Evolutionary conservation across 2,797 vertebrate species (phyloP).

Genomic region (Sebastiscus albofasciatus): DNA sequence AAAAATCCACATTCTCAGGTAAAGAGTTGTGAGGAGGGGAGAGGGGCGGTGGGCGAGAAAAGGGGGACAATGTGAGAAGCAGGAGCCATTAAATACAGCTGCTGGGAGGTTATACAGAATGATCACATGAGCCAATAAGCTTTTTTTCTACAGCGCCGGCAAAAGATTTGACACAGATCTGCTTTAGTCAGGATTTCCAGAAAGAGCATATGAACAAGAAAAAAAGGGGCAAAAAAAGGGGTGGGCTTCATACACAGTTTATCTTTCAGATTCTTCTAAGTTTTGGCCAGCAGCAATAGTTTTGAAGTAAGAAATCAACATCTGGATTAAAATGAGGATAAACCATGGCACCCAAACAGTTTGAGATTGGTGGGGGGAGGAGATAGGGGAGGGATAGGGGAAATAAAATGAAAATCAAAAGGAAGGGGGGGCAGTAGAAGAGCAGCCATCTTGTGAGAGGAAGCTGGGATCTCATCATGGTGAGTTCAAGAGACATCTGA

Average conservation of each 20-base stretch:
- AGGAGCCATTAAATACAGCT: slow-evolving; percentile 80
- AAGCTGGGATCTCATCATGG: slow-evolving; percentile 79
- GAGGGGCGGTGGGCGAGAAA: slow-evolving; percentile 27
- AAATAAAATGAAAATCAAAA: slow-evolving; percentile 49
- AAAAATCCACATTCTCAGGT: slow-evolving; percentile 81
- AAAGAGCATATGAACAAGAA: slow-evolving; percentile 57
- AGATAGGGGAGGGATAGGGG: background rate
- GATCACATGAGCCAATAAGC: slow-evolving; percentile 80
- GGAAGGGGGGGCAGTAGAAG: slow-evolving; percentile 53
- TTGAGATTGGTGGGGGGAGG: slow-evolving; percentile 54
- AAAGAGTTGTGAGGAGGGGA: slow-evolving; percentile 55
- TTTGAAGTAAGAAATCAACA: slow-evolving; percentile 71
- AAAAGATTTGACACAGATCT: slow-evolving; percentile 72
- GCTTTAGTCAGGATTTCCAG: slow-evolving; percentile 70
- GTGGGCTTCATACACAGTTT: slow-evolving; percentile 65
- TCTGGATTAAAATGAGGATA: slow-evolving; percentile 76
- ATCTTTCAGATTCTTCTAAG: slow-evolving; percentile 60
- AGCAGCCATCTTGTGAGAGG: slow-evolving; percentile 86
- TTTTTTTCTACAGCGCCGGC: slow-evolving; percentile 78
- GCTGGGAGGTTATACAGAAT: slow-evolving; percentile 80
- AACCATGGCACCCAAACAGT: slow-evolving; percentile 84
- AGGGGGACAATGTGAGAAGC: slow-evolving; percentile 59
- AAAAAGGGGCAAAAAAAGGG: slow-evolving; percentile 1
- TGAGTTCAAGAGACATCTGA: slow-evolving; percentile 92
- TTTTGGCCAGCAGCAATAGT: slow-evolving; percentile 82